Evolutionary conservation across 2,113 vertebrate genomes (phyloP).

Genomic region (Psettodes erumei): DNA sequence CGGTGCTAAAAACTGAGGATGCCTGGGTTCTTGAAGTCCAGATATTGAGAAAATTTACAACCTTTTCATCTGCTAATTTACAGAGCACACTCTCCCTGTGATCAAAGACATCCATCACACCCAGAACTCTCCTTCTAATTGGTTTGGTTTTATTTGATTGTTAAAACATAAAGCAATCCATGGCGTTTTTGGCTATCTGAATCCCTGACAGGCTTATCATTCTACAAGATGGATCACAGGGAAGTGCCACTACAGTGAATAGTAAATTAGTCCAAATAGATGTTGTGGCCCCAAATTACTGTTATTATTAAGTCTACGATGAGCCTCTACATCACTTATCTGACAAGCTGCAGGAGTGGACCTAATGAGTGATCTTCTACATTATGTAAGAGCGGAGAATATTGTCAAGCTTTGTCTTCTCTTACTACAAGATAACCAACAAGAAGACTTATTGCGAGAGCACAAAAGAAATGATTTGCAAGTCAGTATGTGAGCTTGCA

Average conservation of each 20-base stretch:
- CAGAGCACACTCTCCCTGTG: neutral
- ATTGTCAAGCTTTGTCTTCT: neutral
- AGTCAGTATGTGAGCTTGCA: neutral
- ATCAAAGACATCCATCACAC: constrained; percentile 13
- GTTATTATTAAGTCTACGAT: constrained; percentile 71
- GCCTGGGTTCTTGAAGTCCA: neutral
- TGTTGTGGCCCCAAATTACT: constrained; percentile 65
- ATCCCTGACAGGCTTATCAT: constrained; percentile 44
- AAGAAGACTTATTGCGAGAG: neutral
- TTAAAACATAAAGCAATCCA: constrained; percentile 5
- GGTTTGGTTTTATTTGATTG: constrained; percentile 20
- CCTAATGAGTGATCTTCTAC: constrained; percentile 34
- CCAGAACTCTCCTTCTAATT: constrained; percentile 7
- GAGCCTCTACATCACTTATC: constrained; percentile 67
- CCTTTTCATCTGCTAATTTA: constrained; percentile 13
- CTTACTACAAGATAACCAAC: neutral
- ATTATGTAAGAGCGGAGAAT: neutral
- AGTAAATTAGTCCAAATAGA: constrained; percentile 57
- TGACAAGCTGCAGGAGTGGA: constrained; percentile 34
- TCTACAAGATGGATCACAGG: constrained; percentile 56
- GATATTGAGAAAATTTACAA: neutral
- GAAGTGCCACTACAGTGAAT: constrained; percentile 45
- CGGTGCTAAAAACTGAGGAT: neutral
- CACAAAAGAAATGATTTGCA: neutral
- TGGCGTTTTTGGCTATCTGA: constrained; percentile 11